Evolutionary conservation across 2,797 vertebrate species (phyloP).

Genomic region (Capromys pilorides): DNA sequence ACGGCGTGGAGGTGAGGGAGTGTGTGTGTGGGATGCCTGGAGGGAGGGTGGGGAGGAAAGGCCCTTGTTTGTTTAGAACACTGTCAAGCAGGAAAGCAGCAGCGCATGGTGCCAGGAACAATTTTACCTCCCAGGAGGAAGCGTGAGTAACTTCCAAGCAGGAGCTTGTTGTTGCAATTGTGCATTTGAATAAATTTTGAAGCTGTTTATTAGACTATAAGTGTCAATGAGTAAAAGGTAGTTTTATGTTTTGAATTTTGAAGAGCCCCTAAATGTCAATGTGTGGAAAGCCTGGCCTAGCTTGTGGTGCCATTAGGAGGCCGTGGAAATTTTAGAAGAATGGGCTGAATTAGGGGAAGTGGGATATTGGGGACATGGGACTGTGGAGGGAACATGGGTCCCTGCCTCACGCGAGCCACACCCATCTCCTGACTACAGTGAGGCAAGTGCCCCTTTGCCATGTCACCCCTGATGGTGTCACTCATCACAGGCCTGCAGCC

Average conservation of each 20-base stretch:
- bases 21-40: not conserved
- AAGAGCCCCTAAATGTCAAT: not conserved
- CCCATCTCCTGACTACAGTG: not conserved
- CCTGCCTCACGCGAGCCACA: not conserved
- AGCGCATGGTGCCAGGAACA: not conserved
- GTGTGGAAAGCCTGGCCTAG: not conserved
- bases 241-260: not conserved
- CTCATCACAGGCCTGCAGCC: not conserved
- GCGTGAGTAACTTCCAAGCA: not conserved
- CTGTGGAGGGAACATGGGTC: not conserved
- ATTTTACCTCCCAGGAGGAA: not conserved
- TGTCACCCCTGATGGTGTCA: not conserved
- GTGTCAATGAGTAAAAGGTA: slow-evolving; percentile 18
- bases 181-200: slow-evolving; percentile 37
- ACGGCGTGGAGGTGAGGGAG: not conserved
- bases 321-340: not conserved
- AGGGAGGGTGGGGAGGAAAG: not conserved
- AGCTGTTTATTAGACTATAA: slow-evolving; percentile 12
- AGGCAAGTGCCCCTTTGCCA: not conserved
- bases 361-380: not conserved
- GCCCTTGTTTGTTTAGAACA: not conserved
- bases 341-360: not conserved
- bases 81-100: not conserved
- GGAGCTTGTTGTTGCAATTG: slow-evolving; percentile 40
- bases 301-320: not conserved